Base-by-base conservation (phyloP, 2,113 vertebrate species). In the Triplophysa siluroides region DNA sequence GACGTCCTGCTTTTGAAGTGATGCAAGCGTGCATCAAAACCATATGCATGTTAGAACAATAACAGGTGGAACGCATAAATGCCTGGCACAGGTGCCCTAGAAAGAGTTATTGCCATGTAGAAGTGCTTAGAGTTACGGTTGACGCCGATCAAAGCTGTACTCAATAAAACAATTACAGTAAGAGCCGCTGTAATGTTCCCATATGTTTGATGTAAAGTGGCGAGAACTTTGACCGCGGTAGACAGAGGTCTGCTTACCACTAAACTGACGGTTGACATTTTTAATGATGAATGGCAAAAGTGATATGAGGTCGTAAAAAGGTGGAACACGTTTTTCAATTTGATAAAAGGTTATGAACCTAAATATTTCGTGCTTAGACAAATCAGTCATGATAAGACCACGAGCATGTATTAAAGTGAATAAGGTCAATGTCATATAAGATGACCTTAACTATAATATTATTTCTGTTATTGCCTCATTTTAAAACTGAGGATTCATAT, bases 161-260 rank as follows among this genome's bases (percentile, higher is more conserved):
- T 91, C 89, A 86, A 87, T 89, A 91, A 89, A 83, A 88, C 90
- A 91, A 92, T 92, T 91, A 89, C 87, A 92, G 88, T 90, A 91
- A 90, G 88, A 91, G 90, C 90, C 82, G 86, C 84, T 92, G 89
- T 92, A 91, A 91, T 91, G 86, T 89, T 77, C 80, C 87, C 83
- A 64, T 86, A 90, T 88, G 86, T 76, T 83, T 65, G 72, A 75
- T 75, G 75, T 77, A 65, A 77, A 77, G 43, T 13, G 74, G 38
- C 24, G 26, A 26, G 41, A 76, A 50, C 60, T 63, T 76, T 63
- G 73, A 76, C 73, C 60, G 1, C 43, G 56, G 54, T 19, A 61
- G n/a, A 14, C 73, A 8, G 60, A 2, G 41, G 61, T 33, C 24
- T 11, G 3, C 45, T 64, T 45, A 65, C 62, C 62, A 64, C 23